Percentiles rank a stretch among this genome's conserved stretches.
These are phyloP conservation scores for Palythoa grandiflora DNA, from an alignment of 92 coral and sea anemone genomes.

Conservation along the genomic window DNA sequence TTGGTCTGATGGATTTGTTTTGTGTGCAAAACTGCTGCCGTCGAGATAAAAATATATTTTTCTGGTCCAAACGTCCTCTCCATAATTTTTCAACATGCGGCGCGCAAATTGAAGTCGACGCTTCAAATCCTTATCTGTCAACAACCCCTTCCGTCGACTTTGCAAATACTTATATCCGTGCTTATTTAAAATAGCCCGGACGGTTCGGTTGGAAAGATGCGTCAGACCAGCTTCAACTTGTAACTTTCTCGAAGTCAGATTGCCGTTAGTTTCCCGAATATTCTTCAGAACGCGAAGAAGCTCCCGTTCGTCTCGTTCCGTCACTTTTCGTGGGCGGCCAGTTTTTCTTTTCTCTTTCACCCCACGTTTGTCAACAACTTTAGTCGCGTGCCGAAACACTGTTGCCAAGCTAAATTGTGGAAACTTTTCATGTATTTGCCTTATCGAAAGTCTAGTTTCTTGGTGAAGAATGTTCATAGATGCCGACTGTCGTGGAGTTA, in stretches of 20 bases:
- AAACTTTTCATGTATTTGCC: background rate
- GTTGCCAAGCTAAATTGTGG: background rate
- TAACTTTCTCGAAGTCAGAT: background rate
- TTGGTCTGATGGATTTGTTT: slow-evolving; percentile 57
- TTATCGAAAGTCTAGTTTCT: background rate
- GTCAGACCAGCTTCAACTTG: background rate
- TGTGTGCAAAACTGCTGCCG: slow-evolving; percentile 41
- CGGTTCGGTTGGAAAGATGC: background rate
- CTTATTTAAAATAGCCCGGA: slow-evolving; percentile 34
- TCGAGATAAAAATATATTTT: slow-evolving; percentile 43
- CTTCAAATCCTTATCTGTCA: slow-evolving; percentile 24
- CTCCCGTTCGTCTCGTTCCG: background rate
- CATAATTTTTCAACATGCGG: slow-evolving; percentile 23
- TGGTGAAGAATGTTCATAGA: background rate
- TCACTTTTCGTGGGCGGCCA: background rate
- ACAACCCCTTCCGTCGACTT: slow-evolving; percentile 27
- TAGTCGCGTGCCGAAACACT: background rate
- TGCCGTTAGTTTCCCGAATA: background rate
- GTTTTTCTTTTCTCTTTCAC: background rate
- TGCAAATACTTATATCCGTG: slow-evolving; percentile 29
- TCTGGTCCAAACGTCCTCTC: slow-evolving; percentile 33
- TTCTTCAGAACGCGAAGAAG: background rate
- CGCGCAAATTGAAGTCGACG: slow-evolving; percentile 21
- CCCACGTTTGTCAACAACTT: background rate
- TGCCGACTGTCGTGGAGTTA: background rate